These are phyloP conservation scores for Gymnothorax reevesii DNA, from an alignment of 2,797 vertebrate species.

Conservation along the genomic window DNA sequence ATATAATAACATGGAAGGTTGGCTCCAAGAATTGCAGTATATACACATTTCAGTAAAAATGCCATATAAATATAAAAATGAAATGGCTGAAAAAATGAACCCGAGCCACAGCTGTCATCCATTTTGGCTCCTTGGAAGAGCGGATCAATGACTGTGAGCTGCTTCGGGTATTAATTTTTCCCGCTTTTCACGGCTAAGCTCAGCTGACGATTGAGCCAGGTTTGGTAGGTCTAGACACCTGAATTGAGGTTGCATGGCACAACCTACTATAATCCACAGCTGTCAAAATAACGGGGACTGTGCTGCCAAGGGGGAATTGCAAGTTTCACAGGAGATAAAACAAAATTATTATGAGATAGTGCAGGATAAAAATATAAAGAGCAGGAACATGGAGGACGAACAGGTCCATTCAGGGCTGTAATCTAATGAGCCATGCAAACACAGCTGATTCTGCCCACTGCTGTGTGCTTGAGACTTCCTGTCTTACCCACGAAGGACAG, in stretches of 20 bases:
- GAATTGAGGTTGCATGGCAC: not conserved
- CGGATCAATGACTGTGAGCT: too few species aligned
- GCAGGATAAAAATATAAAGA: not conserved
- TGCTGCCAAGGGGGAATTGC: not conserved
- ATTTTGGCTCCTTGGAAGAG: not conserved
- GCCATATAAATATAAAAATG: not conserved
- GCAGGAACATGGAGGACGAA: not conserved
- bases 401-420: not conserved
- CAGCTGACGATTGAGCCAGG: not conserved
- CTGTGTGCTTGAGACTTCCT: not conserved
- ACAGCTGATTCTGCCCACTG: not conserved
- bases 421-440: slow-evolving; percentile 11
- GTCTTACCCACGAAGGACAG: not conserved
- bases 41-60: not conserved
- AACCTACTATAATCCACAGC: not conserved
- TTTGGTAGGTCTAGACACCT: not conserved
- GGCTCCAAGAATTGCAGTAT: not conserved
- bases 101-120: not conserved
- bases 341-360: not conserved
- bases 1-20: not conserved
- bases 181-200: not conserved
- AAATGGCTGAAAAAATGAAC: not conserved
- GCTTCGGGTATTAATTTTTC: not conserved
- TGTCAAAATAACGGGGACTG: not conserved
- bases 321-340: not conserved